Evolutionary conservation across 2,797 vertebrate species (phyloP).

Genomic region (Hypotaenidia okinawae): DNA sequence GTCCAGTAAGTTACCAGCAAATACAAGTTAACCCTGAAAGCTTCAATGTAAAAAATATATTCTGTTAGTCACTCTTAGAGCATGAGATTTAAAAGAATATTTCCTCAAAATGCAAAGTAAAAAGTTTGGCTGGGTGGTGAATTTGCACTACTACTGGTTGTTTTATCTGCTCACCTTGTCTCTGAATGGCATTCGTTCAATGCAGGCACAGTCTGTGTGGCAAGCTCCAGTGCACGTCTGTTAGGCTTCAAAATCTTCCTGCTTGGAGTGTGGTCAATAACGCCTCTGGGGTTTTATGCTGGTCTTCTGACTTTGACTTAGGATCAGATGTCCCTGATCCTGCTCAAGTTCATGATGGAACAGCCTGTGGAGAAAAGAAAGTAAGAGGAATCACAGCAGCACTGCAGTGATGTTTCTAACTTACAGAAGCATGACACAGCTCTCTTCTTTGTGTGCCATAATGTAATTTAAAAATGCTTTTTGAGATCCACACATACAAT

Average conservation of each 20-base stretch:
- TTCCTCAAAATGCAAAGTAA: not conserved
- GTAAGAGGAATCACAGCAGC: slow-evolving; percentile 65
- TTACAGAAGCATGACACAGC: not conserved
- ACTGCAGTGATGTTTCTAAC: not conserved
- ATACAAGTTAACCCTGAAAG: not conserved
- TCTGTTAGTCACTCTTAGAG: not conserved
- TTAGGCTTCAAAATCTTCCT: slow-evolving; percentile 67
- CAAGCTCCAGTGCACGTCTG: slow-evolving; percentile 87
- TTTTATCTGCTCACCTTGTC: not conserved
- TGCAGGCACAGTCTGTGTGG: slow-evolving; percentile 86
- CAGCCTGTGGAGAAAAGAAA: slow-evolving; percentile 83
- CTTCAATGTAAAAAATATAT: not conserved
- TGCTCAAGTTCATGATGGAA: slow-evolving; percentile 84
- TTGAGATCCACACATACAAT: not conserved
- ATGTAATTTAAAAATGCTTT: not conserved
- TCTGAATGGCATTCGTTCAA: not conserved
- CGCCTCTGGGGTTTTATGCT: slow-evolving; percentile 62
- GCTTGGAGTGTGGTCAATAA: slow-evolving; percentile 46
- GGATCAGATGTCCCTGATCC: slow-evolving; percentile 88
- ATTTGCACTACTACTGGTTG: not conserved
- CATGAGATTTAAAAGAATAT: not conserved
- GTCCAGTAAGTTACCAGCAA: slow-evolving; percentile 78
- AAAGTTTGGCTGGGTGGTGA: not conserved
- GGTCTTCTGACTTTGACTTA: slow-evolving; percentile 85
- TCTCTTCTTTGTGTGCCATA: not conserved